These are phyloP conservation scores for Lasioglossum pauxillum DNA, from an alignment of 2,888 invertebrate species.

Conservation along the genomic window DNA sequence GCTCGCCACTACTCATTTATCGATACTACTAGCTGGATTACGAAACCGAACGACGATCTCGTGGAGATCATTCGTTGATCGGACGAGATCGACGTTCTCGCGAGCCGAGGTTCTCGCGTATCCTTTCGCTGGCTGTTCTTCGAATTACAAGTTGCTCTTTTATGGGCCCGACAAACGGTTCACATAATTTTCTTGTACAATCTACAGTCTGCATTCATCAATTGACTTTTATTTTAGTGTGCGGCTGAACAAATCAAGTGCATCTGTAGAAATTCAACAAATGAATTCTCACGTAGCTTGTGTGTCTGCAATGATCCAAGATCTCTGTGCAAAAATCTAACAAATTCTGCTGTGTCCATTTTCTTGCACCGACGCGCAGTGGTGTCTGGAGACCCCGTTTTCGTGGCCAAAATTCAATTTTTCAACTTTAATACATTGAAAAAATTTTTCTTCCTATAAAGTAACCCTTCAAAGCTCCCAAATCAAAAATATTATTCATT, in stretches of 20 bases:
- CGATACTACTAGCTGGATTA: slow-evolving; percentile 37
- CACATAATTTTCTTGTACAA: background rate
- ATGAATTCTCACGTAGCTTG: background rate
- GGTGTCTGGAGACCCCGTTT: no score
- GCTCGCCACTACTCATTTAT: slow-evolving; percentile 51
- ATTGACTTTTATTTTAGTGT: background rate
- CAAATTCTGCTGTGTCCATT: background rate
- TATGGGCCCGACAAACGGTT: background rate
- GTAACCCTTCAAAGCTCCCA: no score
- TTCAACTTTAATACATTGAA: no score
- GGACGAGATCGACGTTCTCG: slow-evolving; percentile 25
- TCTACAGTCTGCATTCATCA: background rate
- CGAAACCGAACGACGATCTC: slow-evolving; percentile 13
- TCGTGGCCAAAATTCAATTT: no score
- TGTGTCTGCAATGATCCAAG: background rate
- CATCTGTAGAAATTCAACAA: background rate
- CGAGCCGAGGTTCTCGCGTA: slow-evolving; percentile 38
- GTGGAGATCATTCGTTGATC: slow-evolving; percentile 6
- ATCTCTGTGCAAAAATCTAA: background rate
- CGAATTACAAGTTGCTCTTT: background rate
- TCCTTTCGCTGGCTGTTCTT: background rate
- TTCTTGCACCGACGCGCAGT: background rate
- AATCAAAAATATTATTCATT: no score
- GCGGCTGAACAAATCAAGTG: background rate
- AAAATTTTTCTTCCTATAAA: no score